phyloP scores from a whole-genome alignment of 2,888 invertebrate genomes.

The Philaethria dido region DNA sequence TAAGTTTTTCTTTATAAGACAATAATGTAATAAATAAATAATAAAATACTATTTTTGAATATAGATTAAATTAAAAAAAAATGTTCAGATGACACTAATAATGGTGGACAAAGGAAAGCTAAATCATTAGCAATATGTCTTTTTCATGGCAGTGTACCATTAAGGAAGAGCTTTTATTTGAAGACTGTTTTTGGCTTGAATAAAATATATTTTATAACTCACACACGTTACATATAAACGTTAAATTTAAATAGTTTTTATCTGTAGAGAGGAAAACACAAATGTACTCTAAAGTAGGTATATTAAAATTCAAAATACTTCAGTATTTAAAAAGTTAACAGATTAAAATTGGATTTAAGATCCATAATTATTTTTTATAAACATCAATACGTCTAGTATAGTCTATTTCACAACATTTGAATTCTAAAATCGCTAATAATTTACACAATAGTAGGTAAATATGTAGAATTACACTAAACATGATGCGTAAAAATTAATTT shows the following conservation, averaged over 20 bases:
- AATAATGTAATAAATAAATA: too few relatives aligned
- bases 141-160: slow-evolving; percentile 15
- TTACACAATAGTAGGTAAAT: slow-evolving; percentile 24
- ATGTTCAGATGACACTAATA: not conserved
- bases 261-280: slow-evolving; percentile 22
- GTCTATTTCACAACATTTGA: slow-evolving; percentile 46
- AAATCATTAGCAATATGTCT: not conserved
- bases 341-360: slow-evolving; percentile 32
- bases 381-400: slow-evolving; percentile 38
- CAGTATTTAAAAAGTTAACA: slow-evolving; percentile 23
- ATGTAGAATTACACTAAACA: slow-evolving; percentile 13
- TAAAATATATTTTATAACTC: not conserved
- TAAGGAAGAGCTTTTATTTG: not conserved
- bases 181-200: not conserved
- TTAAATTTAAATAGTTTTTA: slow-evolving; percentile 1
- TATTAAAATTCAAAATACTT: slow-evolving; percentile 19
- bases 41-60: too few relatives aligned
- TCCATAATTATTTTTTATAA: slow-evolving; percentile 31
- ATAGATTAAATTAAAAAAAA: not conserved
- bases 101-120: not conserved
- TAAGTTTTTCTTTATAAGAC: too few relatives aligned
- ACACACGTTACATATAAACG: not conserved
- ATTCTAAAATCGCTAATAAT: slow-evolving; percentile 40
- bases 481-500: not conserved
- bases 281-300: slow-evolving; percentile 13